Evolutionary conservation across 30 jellyfish, hydroid and myxozoan species (phyloP).

Genomic region (Aurelia aurita): DNA sequence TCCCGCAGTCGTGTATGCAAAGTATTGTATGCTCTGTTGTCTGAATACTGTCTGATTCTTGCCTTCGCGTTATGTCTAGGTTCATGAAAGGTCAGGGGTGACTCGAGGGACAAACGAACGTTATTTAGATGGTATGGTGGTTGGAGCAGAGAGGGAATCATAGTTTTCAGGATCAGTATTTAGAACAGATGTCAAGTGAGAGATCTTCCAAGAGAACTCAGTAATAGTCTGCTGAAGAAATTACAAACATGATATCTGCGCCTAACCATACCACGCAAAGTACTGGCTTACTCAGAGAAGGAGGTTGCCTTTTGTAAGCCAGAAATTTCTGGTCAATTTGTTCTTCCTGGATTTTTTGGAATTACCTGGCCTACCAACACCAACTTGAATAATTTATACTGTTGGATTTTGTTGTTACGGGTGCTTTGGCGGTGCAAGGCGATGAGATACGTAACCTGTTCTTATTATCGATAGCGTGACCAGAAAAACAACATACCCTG

Average conservation of each 20-base stretch:
- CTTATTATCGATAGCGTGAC: conserved; percentile 40
- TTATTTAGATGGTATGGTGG: neutral
- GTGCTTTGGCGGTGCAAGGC: conserved; percentile 30
- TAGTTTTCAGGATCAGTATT: too few relatives aligned
- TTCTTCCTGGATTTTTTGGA: neutral
- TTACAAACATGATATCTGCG: too few relatives aligned
- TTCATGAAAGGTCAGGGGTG: conserved; percentile 72
- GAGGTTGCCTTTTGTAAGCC: too few relatives aligned
- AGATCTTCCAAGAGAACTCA: too few relatives aligned
- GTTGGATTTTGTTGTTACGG: conserved; percentile 30
- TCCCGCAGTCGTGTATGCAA: conserved; percentile 1
- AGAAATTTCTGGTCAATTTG: too few relatives aligned
- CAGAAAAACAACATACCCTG: conserved; percentile 34
- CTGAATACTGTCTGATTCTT: conserved; percentile 35
- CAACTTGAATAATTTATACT: conserved; percentile 22
- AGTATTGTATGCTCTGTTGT: conserved; percentile 18
- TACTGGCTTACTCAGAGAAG: too few relatives aligned
- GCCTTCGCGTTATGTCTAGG: conserved; percentile 56
- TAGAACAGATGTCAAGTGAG: too few relatives aligned
- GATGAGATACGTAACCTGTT: conserved; percentile 26
- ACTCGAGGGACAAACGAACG: conserved; percentile 51
- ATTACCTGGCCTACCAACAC: conserved; percentile 22
- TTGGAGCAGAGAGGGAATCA: too few relatives aligned
- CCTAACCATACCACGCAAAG: too few relatives aligned
- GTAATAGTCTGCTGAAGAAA: too few relatives aligned